Base-by-base conservation (phyloP, 1,140 invertebrate genomes). In the Lepidostoma basale region DNA sequence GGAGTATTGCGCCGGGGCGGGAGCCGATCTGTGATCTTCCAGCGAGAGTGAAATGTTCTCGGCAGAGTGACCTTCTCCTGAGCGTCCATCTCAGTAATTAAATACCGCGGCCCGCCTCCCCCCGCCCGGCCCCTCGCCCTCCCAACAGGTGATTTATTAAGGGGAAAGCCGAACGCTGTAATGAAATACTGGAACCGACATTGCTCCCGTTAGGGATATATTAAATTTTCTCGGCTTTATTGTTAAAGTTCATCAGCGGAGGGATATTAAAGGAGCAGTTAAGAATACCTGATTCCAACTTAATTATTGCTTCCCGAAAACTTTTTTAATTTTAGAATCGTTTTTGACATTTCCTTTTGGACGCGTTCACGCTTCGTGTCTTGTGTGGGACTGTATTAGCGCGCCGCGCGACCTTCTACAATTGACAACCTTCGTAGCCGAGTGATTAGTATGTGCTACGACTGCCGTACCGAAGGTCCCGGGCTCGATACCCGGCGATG, bases 81-180 rank as follows among this genome's bases (percentile, higher is more conserved):
- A n/a, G n/a, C n/a, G n/a, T n/a, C n/a, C n/a, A n/a, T 76, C 22
- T 78, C 79, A 82, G 79, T 82, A 82, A 81, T 82, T 82, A 79
- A 82, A 81, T 82, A 82, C 77, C 75, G 77, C 78, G 63, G 79
- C 77, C 75, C 80, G 80, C 79, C 81, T 81, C 81, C 81, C 80
- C 81, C 81, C n/a, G n/a, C 23, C 25, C 23, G 1, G 2, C 39
- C 22, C 42, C 56, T 30, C 39, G 6, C 23, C 56, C 56, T 23
- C 18, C 56, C 22, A 16, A 14, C 54, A 67, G 66, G 80, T 82
- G 81, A 82, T 82, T 82, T 82, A 82, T 82, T 82, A 82, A 82
- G 33, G 10, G 36, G 20, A 25, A 30, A 52, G 47, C 23, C 49
- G 40, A 52, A 36, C 63, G 40, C 63, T 49, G 63, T 66, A 66